Evolutionary conservation across 2,888 invertebrate species (phyloP), one percentile per base, ranked within the genome.

Genomic region (Orthosia gracilis): DNA sequence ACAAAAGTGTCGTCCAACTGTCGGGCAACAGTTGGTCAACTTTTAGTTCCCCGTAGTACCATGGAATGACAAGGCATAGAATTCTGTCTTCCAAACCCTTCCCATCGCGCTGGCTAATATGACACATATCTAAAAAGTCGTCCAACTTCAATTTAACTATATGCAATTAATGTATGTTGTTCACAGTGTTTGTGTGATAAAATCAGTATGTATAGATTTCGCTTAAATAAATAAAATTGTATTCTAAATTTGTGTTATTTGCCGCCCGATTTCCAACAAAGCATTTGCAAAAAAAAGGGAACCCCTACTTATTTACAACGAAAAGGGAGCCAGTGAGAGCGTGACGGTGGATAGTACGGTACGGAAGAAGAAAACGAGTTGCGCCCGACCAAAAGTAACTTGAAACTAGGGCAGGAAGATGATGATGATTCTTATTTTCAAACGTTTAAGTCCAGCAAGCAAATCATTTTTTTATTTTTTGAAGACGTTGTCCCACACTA

Each of bases 141-240:
- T 64, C 82, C 78, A 84, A 82, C 78, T 58, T 64, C 57, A 58
- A 18, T 73, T 71, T 78, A 83, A 76, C 63, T 72, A 58, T 73
- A 80, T 75, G 70, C 85, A 76, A 80, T 85, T 84, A 89, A 80
- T 86, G 85, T 85, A 89, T 88, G 89, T 89, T 88, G 87, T 88
- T 92, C 91, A 91, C 91, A 89, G 86, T 88, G 87, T 91, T 87
- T 83, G 90, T 91, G 91, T 90, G 91, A 91, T 89, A 88, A 90
- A 90, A 91, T 85, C 91, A 89, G 88, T 94, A 92, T 92, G 89
- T 92, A 93, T 95, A 94, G 92, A 91, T 91, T 92, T 94, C 90
- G 94, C 94, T 94, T 95, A 91, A 92, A 92, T 92, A 93, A 94
- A 94, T 91, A 90, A 92, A 79, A 92, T 90, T 93, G 91, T 94